Evolutionary conservation across 2,888 invertebrate species (phyloP).

Genomic region (Pyrrhia umbra): DNA sequence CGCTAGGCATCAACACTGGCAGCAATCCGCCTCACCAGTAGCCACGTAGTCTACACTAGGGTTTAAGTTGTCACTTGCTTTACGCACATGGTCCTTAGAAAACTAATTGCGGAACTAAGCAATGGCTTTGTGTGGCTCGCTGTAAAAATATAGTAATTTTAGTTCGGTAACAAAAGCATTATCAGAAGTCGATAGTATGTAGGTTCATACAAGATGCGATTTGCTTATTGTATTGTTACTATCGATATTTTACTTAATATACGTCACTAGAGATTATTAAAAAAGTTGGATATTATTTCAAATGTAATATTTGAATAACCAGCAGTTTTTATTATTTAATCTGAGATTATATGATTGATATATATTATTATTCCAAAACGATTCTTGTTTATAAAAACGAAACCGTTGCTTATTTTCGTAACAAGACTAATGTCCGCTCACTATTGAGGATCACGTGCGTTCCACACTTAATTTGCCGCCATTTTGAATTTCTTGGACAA

Average conservation of each 20-base stretch:
- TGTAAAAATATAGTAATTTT: background rate
- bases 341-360: background rate
- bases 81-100: conserved; percentile 58
- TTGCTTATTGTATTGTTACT: background rate
- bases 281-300: too few species aligned
- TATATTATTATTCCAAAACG: too few species aligned
- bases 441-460: conserved; percentile 75
- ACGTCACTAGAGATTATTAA: too few species aligned
- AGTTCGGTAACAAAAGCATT: too few species aligned
- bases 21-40: conserved; percentile 87
- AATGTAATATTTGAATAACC: background rate
- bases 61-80: conserved; percentile 64
- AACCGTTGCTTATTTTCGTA: conserved; percentile 43
- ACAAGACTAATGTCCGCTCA: conserved; percentile 64
- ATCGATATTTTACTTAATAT: too few species aligned
- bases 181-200: background rate
- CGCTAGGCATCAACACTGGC: conserved; percentile 94
- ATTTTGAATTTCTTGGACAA: conserved; percentile 75
- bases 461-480: conserved; percentile 74
- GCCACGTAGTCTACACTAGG: conserved; percentile 68
- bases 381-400: conserved; percentile 23
- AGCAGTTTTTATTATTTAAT: background rate
- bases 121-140: conserved; percentile 36
- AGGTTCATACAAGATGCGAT: background rate
- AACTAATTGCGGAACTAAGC: conserved; percentile 29